phyloP scores from a whole-genome alignment of 1,140 invertebrate genomes.

The Daktulosphaira vitifoliae region DNA sequence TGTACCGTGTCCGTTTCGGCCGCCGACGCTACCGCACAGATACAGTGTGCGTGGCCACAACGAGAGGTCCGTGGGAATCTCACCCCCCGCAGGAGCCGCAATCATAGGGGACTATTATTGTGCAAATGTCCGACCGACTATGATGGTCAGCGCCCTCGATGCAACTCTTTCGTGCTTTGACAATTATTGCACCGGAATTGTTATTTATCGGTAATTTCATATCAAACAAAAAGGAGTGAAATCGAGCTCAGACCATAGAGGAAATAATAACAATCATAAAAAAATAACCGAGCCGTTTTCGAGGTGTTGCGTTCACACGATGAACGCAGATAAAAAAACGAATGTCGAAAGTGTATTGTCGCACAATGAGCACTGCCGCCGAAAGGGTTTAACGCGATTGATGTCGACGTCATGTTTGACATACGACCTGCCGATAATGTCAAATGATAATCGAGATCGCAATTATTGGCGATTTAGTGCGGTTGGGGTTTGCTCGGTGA shows the following conservation, averaged over 20 bases:
- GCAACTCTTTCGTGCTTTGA: constrained; percentile 22
- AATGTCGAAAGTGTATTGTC: constrained; percentile 17
- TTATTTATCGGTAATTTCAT: constrained; percentile 21
- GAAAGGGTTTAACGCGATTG: constrained; percentile 12
- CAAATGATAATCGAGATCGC: no score
- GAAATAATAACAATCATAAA: constrained; percentile 9
- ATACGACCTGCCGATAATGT: constrained; percentile 9
- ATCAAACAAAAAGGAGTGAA: constrained; percentile 8
- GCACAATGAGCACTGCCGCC: constrained; percentile 19
- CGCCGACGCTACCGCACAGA: neutral
- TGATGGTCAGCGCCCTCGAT: constrained; percentile 23
- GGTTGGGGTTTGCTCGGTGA: no score
- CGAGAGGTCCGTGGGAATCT: constrained; percentile 21
- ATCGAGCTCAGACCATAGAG: neutral
- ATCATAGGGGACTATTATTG: constrained; percentile 27
- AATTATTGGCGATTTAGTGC: no score
- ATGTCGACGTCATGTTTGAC: no score
- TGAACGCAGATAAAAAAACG: constrained; percentile 8
- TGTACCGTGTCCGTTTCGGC: neutral
- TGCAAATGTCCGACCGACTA: constrained; percentile 19
- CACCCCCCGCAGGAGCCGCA: constrained; percentile 1
- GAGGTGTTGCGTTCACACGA: constrained; percentile 24
- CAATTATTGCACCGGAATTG: constrained; percentile 27
- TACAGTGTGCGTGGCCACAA: neutral
- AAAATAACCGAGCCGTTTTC: constrained; percentile 17